Percentiles rank a stretch among this genome's conserved stretches.
These are phyloP conservation scores for Ennomos fuscantarius DNA, from an alignment of 2,888 invertebrate species.

Conservation along the genomic window DNA sequence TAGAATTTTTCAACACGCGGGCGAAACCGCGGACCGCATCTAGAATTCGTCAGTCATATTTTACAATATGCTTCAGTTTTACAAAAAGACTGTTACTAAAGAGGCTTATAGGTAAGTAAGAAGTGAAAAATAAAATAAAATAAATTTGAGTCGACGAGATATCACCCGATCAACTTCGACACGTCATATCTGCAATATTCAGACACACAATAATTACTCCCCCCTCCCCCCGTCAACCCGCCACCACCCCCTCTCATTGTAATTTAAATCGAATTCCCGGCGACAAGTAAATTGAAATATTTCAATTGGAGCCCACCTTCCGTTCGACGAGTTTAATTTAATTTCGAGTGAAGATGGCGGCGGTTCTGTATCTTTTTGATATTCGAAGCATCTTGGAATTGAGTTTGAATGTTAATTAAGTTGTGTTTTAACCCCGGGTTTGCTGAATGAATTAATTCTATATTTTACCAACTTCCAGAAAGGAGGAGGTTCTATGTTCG, in stretches of 20 bases:
- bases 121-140: too few relatives aligned
- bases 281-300: conserved; percentile 83
- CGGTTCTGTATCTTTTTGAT: conserved; percentile 33
- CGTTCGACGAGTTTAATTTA: conserved; percentile 64
- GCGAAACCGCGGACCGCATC: too few relatives aligned
- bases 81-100: too few relatives aligned
- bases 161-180: conserved; percentile 32
- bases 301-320: conserved; percentile 77
- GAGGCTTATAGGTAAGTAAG: too few relatives aligned
- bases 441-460: too few relatives aligned
- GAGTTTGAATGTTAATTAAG: not conserved
- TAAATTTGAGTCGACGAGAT: too few relatives aligned
- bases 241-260: conserved; percentile 65
- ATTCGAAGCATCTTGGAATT: conserved; percentile 12
- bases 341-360: conserved; percentile 67
- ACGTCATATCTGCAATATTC: conserved; percentile 65
- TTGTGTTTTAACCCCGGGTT: too few relatives aligned
- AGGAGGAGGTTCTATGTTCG: too few relatives aligned
- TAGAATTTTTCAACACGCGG: too few relatives aligned
- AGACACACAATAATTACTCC: conserved; percentile 74
- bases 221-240: conserved; percentile 26
- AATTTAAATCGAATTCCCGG: conserved; percentile 82
- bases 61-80: too few relatives aligned
- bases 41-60: too few relatives aligned
- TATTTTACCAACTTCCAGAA: too few relatives aligned